Percentiles rank a stretch among this genome's conserved stretches.
Evolutionary conservation across 2,888 invertebrate genomes (phyloP).

Genomic region (Linnaemya vulpina): DNA sequence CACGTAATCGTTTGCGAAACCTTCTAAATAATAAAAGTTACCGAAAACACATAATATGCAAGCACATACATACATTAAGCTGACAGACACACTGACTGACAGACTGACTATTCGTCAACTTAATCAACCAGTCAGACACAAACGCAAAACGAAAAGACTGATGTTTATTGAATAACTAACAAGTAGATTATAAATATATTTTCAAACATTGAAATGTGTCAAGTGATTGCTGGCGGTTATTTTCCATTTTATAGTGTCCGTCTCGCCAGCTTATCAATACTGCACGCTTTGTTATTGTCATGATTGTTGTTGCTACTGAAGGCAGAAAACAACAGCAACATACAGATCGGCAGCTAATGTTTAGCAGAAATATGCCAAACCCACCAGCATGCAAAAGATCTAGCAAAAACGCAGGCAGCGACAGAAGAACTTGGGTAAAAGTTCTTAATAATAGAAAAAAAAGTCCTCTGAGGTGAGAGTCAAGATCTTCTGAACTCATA

Average conservation of each 20-base stretch:
- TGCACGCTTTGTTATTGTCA: slow-evolving; percentile 38
- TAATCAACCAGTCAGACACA: neutral
- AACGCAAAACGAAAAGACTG: neutral
- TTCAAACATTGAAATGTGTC: slow-evolving; percentile 61
- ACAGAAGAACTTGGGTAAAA: neutral
- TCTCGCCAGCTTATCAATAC: slow-evolving; percentile 45
- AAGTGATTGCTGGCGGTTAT: slow-evolving; percentile 61
- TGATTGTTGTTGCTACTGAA: slow-evolving; percentile 27
- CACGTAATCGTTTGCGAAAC: slow-evolving; percentile 23
- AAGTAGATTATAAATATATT: slow-evolving; percentile 57
- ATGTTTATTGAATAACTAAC: slow-evolving; percentile 36
- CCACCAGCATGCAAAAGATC: neutral
- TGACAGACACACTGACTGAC: too few species aligned
- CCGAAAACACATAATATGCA: slow-evolving; percentile 6
- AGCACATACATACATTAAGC: too few species aligned
- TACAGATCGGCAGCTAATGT: slow-evolving; percentile 1
- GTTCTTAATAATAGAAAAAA: neutral
- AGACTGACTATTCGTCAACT: neutral
- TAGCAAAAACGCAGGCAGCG: neutral
- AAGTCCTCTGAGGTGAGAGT: neutral
- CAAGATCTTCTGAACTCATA: too few species aligned
- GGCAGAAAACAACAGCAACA: slow-evolving; percentile 12
- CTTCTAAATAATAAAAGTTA: slow-evolving; percentile 16
- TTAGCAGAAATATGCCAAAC: neutral
- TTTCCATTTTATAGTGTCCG: slow-evolving; percentile 61